Evolutionary conservation across 2,113 vertebrate species (phyloP).

Genomic region (Anguilla rostrata): DNA sequence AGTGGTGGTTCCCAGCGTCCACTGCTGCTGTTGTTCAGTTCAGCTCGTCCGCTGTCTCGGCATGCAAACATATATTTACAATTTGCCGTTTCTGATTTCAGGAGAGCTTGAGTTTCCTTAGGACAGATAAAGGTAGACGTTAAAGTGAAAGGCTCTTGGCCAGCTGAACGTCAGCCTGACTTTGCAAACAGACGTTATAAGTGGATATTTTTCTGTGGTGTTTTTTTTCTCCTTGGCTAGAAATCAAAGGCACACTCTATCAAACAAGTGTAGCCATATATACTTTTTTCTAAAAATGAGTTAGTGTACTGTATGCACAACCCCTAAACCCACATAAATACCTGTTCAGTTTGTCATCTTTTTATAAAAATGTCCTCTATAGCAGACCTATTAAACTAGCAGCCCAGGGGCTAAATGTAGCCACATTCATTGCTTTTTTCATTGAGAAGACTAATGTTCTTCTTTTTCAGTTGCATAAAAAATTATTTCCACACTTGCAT

Average conservation of each 20-base stretch:
- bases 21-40: background rate
- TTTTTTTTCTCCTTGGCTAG: background rate
- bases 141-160: background rate
- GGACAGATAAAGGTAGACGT: background rate
- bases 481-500: too few relatives aligned
- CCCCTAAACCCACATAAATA: background rate
- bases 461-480: too few relatives aligned
- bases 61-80: background rate
- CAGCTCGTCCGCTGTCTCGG: background rate
- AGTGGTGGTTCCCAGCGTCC: constrained; percentile 39
- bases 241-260: too few relatives aligned
- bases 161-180: background rate
- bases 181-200: background rate
- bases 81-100: background rate
- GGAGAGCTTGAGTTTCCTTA: background rate
- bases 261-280: too few relatives aligned
- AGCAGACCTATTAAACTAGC: too few relatives aligned
- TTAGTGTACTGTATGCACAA: background rate
- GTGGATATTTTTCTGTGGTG: background rate
- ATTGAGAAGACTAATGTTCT: too few relatives aligned
- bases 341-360: too few relatives aligned
- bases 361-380: too few relatives aligned
- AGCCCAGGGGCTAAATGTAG: too few relatives aligned
- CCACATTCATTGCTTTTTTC: too few relatives aligned
- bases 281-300: background rate